Percentiles rank a stretch among this genome's conserved stretches.
Evolutionary conservation across 2,797 vertebrate genomes (phyloP).

Genomic region (Artibeus lituratus): DNA sequence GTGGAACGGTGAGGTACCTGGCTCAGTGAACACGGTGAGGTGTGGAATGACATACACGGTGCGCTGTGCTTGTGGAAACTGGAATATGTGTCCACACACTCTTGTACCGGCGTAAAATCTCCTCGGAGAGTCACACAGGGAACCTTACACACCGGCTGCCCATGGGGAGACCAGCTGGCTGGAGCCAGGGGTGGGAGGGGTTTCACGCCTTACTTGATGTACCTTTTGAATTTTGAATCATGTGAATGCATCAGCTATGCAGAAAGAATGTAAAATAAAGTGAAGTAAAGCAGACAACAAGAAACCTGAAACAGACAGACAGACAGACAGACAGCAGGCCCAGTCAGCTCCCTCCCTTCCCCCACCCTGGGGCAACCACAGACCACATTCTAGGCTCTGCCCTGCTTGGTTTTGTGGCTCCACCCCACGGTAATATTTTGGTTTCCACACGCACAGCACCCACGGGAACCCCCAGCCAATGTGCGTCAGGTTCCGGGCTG

Average conservation of each 20-base stretch:
- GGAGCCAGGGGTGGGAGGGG: not conserved
- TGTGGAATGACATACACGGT: rapidly evolving
- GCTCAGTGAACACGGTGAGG: not conserved
- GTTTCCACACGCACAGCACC: slow-evolving; percentile 32
- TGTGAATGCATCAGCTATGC: not conserved
- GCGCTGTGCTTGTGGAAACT: not conserved
- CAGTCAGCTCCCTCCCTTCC: rapidly evolving
- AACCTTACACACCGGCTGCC: not conserved
- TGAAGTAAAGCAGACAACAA: not conserved
- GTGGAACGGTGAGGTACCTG: not conserved
- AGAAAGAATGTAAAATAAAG: not conserved
- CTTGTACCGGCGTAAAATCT: not conserved
- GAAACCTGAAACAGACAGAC: not conserved
- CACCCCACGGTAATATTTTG: slow-evolving; percentile 56
- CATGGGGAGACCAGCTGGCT: not conserved
- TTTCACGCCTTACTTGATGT: not conserved
- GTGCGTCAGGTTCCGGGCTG: not conserved
- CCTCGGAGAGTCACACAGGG: not conserved
- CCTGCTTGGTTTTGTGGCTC: slow-evolving; percentile 19
- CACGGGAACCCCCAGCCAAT: slow-evolving; percentile 37
- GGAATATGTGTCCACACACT: rapidly evolving
- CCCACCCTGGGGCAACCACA: rapidly evolving
- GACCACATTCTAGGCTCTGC: not conserved
- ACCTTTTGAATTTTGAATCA: not conserved
- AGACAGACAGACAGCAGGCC: not conserved